Base-by-base conservation (phyloP, 2,113 vertebrate genomes). In the Syngnathus typhle region DNA sequence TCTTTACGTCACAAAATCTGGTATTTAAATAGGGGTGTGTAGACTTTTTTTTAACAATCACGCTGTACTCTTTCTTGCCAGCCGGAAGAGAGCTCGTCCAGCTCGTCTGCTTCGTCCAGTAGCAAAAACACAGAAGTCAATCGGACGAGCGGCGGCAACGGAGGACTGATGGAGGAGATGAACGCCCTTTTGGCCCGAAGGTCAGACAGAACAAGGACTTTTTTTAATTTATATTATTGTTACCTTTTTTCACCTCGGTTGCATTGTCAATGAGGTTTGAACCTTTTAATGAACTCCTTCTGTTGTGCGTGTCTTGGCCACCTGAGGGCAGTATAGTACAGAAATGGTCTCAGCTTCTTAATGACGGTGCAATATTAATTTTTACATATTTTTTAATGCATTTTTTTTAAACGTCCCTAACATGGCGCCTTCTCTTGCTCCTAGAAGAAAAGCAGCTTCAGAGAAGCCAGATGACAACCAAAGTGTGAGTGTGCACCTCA, bases 81-180 rank as follows among this genome's bases (percentile, higher is more conserved):
- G 96, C 85, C 94, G 68, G 96, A 99, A 77, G 96, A 99, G 39
- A 85, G 66, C 73, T 83, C 83, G 66, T 84, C 88, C 66, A 60
- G 16, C 59, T 60, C 60, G 38, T 43, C 60, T 37, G 86, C 65
- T 75, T 84, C 88, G 68, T 84, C 88, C 66, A 91, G 90, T 86
- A 89, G 92, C 41, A 99, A 98, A 89, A 95, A 92, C 0, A 95
- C 92, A 0, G 96, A 98, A 72, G 91, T 93, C 90, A 98, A 94
- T 91, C 91, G 96, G 79, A 93, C 94, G 2, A 98, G 96, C 71
- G 95, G 95, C 0, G 92, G 95, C 2, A 95, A 95, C 51, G 95
- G 95, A 13, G 95, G 96, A 13, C 91, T 99, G 84, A 99, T 99
- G 96, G 95, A 99, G 84, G 96, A 99, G 86, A 99, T 99, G 96